Base-by-base conservation (phyloP, 2,113 vertebrate genomes). In the Lophotis ruficrista region DNA sequence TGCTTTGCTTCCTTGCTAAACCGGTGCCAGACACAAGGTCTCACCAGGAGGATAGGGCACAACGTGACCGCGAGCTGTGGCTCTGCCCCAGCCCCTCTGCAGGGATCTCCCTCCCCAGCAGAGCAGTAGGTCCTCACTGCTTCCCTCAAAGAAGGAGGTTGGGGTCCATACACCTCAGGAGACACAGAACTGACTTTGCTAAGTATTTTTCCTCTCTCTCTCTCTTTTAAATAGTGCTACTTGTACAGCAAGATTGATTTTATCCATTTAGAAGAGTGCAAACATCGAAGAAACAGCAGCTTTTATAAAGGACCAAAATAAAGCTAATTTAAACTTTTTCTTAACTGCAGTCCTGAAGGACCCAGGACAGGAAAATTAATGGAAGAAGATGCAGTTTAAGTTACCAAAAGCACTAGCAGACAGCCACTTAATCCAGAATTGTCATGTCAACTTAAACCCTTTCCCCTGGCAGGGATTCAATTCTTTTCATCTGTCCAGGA, bases 371-470 rank as follows among this genome's bases (percentile, higher is more conserved):
- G 60, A 83, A 81, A 86, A 93, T 31, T 41, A 82, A 97, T 62
- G 50, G 80, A 35, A 80, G 70, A 92, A 66, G 22, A 65, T 70
- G 30, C 38, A 45, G 48, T 77, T 77, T 68, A 75, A 80, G 15
- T 87, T 84, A 95, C 64, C 19, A 91, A 87, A 93, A 95, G 65
- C 47, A 43, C 25, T 92, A 65, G 61, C 72, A 96, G 81, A 75
- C 33, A 96, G 68, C 68, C 54, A n/a, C 66, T 94, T 96, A 98
- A 93, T 90, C 78, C 90, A 93, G 95, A 96, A 96, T 71, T 91
- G 72, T 96, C 83, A n/a, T 62, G 85, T 96, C 94, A 96, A 78
- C 17, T 91, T 89, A 97, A 97, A 95, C 48, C 61, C 35, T 75
- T 84, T 84, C 47, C 78, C 65, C 48, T 94, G 76, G 86, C 79